Conservation (phyloP, 1,140 invertebrate species). For the Onthophagus taurus region DNA sequence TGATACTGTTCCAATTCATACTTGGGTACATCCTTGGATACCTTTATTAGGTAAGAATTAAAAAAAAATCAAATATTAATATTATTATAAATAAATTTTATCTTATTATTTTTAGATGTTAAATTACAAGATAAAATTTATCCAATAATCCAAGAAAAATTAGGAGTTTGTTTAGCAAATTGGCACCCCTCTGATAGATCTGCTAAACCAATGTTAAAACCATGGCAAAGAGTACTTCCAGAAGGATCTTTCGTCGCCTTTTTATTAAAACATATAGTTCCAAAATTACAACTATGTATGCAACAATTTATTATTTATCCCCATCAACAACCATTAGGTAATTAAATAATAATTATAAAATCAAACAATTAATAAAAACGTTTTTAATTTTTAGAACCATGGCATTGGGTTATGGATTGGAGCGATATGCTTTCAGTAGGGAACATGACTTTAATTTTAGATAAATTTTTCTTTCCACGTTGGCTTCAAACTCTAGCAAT, state of each 20-base stretch:
- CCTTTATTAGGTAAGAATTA: conserved; percentile 53
- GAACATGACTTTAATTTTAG: conserved; percentile 62
- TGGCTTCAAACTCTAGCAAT: conserved; percentile 72
- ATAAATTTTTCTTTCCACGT: conserved; percentile 79
- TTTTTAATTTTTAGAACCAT: conserved; percentile 25
- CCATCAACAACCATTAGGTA: conserved; percentile 66
- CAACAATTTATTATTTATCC: conserved; percentile 75
- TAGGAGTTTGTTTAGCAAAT: conserved; percentile 73
- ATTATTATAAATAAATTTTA: conserved; percentile 7
- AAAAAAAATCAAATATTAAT: background rate
- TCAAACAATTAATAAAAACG: background rate
- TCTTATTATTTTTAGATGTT: conserved; percentile 33
- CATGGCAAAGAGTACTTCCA: conserved; percentile 83
- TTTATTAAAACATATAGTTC: conserved; percentile 81
- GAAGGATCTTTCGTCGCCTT: conserved; percentile 76
- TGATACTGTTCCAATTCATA: conserved; percentile 88
- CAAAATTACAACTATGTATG: conserved; percentile 73
- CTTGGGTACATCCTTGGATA: conserved; percentile 96
- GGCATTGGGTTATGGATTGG: conserved; percentile 84
- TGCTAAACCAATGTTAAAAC: conserved; percentile 82
- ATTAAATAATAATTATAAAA: conserved; percentile 11
- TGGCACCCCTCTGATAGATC: conserved; percentile 93
- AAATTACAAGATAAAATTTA: conserved; percentile 72
- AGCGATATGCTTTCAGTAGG: conserved; percentile 62
- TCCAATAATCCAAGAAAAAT: conserved; percentile 85